A percentile compares a stretch with the other conserved stretches of the same genome.
Evolutionary conservation across 1,140 invertebrate species (phyloP).

Genomic region (Neuroterus valhalla): DNA sequence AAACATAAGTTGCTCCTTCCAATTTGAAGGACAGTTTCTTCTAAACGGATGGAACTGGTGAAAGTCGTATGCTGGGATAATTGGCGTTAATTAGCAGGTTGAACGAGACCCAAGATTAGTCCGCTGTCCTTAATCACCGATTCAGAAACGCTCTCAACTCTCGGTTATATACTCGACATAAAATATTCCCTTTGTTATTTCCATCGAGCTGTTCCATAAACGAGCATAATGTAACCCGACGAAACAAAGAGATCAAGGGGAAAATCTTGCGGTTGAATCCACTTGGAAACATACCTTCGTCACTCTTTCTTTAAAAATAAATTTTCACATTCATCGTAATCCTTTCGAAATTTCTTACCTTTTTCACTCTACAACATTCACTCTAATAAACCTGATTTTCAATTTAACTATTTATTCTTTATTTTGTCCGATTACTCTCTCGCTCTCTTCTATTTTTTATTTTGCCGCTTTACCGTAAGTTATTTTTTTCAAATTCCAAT

Average conservation of each 20-base stretch:
- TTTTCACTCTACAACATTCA: no score
- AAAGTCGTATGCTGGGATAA: not conserved
- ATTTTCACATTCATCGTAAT: not conserved
- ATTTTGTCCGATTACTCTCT: no score
- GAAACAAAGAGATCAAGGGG: constrained; percentile 23
- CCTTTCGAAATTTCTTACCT: not conserved
- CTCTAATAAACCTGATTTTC: no score
- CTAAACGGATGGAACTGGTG: not conserved
- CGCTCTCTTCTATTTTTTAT: no score
- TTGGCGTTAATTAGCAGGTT: constrained; percentile 10
- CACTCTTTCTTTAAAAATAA: not conserved
- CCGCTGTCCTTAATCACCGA: not conserved
- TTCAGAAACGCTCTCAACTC: constrained; percentile 10
- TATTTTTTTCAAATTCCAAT: no score
- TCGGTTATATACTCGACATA: not conserved
- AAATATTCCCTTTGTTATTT: constrained; percentile 24
- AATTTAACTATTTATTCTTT: no score
- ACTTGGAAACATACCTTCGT: constrained; percentile 3
- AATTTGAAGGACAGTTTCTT: not conserved
- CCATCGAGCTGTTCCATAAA: not conserved
- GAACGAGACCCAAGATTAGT: not conserved
- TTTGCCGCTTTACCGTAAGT: no score
- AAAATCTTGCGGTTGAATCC: constrained; percentile 1
- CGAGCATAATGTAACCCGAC: constrained; percentile 18
- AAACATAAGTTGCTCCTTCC: not conserved